These are phyloP conservation scores for Danaus melanippus DNA, from an alignment of 1,140 invertebrate genomes.

Conservation along the genomic window DNA sequence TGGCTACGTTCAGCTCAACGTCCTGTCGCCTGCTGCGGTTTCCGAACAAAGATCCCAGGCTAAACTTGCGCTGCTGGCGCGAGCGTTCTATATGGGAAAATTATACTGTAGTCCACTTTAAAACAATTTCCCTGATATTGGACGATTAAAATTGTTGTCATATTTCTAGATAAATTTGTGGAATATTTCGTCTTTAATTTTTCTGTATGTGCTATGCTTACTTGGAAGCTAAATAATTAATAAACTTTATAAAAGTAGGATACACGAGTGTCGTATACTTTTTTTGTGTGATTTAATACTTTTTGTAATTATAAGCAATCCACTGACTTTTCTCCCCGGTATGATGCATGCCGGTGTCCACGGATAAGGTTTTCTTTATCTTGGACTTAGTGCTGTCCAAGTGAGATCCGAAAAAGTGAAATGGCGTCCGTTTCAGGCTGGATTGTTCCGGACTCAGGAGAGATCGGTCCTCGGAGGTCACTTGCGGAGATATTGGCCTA, in stretches of 20 bases:
- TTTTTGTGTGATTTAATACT: no score
- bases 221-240: no score
- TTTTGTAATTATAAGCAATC: no score
- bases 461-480: slow-evolving; percentile 54
- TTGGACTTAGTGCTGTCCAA: slow-evolving; percentile 58
- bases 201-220: no score
- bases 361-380: slow-evolving; percentile 68
- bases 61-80: slow-evolving; percentile 62
- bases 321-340: slow-evolving; percentile 56
- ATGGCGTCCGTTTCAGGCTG: slow-evolving; percentile 45
- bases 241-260: no score
- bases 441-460: slow-evolving; percentile 58
- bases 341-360: slow-evolving; percentile 70
- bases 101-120: no score
- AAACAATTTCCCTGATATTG: no score
- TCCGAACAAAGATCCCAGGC: slow-evolving; percentile 64
- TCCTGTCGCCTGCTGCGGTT: slow-evolving; percentile 31
- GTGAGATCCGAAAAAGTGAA: slow-evolving; percentile 65
- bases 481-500: slow-evolving; percentile 65
- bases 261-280: no score
- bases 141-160: no score
- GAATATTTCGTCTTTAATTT: no score
- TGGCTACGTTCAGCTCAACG: slow-evolving; percentile 59
- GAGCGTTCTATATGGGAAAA: no score
- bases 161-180: no score